phyloP scores from a whole-genome alignment of 2,113 vertebrate species.

The Amazona guildingii region DNA sequence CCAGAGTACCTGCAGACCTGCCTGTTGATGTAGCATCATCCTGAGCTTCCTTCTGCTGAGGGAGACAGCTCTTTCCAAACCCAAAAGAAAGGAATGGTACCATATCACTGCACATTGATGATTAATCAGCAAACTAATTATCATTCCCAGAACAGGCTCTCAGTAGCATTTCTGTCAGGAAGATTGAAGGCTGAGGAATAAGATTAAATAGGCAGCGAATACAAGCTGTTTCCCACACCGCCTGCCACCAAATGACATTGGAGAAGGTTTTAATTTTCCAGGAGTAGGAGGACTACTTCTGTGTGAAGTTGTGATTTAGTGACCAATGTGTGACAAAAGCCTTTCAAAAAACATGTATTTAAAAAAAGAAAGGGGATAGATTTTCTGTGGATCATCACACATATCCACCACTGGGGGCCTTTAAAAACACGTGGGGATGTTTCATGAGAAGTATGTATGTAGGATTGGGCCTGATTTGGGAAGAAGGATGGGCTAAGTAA shows the following conservation, averaged over 20 bases:
- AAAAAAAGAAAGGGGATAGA: background rate
- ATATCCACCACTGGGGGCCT: background rate
- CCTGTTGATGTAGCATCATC: fast-evolving
- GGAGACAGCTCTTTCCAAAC: background rate
- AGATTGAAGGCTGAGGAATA: background rate
- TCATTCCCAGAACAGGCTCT: background rate
- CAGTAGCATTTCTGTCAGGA: background rate
- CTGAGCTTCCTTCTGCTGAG: background rate
- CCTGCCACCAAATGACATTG: background rate
- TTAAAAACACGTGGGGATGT: background rate
- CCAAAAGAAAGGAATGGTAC: background rate
- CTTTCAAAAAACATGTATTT: background rate
- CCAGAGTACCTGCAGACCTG: background rate
- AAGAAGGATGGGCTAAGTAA: background rate
- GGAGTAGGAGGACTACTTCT: background rate
- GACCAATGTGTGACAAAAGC: background rate
- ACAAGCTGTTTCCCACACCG: background rate
- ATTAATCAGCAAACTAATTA: background rate
- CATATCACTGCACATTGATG: background rate
- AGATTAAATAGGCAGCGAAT: background rate
- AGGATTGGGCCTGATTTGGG: background rate
- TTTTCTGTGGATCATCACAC: background rate
- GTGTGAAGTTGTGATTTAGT: background rate
- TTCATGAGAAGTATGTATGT: background rate
- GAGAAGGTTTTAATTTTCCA: background rate